Conservation (phyloP, 92 coral and sea anemone species). For the Isaurus tuberculatus region DNA sequence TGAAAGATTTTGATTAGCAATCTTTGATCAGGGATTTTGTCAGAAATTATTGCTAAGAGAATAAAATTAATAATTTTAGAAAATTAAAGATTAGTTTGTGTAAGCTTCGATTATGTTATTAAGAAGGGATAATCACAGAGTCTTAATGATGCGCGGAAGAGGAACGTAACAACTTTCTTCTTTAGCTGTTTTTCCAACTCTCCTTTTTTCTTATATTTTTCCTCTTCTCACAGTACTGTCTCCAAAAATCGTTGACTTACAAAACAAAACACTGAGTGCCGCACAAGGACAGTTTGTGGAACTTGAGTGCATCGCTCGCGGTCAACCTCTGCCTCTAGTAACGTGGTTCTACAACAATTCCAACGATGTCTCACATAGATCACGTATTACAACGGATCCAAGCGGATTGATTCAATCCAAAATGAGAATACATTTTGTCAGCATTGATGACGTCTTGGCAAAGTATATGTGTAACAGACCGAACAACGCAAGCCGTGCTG, state of each 20-base stretch:
- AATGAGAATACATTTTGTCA: slow-evolving; percentile 49
- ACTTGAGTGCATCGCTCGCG: slow-evolving; percentile 13
- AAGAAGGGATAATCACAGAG: no score
- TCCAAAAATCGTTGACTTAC: neutral
- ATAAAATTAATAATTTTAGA: no score
- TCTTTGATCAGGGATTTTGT: no score
- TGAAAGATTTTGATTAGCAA: no score
- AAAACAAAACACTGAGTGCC: slow-evolving; percentile 16
- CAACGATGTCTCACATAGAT: neutral
- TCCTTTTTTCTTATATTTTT: neutral
- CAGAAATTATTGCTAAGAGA: no score
- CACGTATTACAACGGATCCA: neutral
- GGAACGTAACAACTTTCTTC: no score
- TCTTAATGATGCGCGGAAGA: no score
- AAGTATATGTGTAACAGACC: slow-evolving; percentile 17
- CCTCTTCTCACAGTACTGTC: neutral
- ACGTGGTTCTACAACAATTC: slow-evolving; percentile 23
- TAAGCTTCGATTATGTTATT: no score
- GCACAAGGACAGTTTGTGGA: slow-evolving; percentile 12
- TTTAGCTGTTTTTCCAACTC: no score
- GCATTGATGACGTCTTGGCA: slow-evolving; percentile 30
- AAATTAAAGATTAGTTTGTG: no score
- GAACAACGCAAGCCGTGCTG: slow-evolving; percentile 5
- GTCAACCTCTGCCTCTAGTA: slow-evolving; percentile 21
- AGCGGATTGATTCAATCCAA: slow-evolving; percentile 45